Evolutionary conservation across 1,140 invertebrate genomes (phyloP).

Genomic region (Temnothorax longispinosus): DNA sequence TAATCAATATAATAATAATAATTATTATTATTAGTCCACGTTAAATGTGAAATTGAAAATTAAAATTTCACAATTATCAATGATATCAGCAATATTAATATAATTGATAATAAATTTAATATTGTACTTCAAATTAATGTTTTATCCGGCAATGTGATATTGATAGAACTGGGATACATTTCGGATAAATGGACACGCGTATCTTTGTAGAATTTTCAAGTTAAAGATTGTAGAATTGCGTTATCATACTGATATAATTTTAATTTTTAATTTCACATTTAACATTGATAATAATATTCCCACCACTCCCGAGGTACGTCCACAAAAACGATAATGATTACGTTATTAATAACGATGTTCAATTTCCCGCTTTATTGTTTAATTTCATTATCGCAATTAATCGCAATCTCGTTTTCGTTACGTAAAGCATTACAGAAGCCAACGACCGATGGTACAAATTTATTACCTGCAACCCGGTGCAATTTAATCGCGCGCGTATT

Average conservation of each 20-base stretch:
- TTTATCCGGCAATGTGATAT: neutral
- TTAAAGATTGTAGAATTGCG: neutral
- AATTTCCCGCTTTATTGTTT: too few relatives aligned
- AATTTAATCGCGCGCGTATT: constrained; percentile 20
- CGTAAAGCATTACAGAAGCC: neutral
- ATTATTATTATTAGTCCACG: too few relatives aligned
- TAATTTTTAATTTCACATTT: too few relatives aligned
- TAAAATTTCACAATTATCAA: neutral
- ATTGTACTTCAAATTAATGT: neutral
- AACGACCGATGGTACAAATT: constrained; percentile 31
- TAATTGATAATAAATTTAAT: neutral
- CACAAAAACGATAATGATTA: too few relatives aligned
- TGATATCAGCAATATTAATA: neutral
- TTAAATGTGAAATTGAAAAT: constrained; percentile 5
- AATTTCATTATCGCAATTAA: too few relatives aligned
- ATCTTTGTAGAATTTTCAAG: neutral
- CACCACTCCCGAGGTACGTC: too few relatives aligned
- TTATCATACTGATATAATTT: too few relatives aligned
- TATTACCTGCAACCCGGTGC: neutral
- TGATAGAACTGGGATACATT: neutral
- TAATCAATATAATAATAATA: neutral
- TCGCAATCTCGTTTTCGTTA: neutral
- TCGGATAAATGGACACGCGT: neutral
- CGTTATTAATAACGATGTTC: too few relatives aligned
- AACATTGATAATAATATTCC: too few relatives aligned